These are phyloP conservation scores for Napeogenes inachia DNA, from an alignment of 2,888 invertebrate genomes.

Conservation along the genomic window DNA sequence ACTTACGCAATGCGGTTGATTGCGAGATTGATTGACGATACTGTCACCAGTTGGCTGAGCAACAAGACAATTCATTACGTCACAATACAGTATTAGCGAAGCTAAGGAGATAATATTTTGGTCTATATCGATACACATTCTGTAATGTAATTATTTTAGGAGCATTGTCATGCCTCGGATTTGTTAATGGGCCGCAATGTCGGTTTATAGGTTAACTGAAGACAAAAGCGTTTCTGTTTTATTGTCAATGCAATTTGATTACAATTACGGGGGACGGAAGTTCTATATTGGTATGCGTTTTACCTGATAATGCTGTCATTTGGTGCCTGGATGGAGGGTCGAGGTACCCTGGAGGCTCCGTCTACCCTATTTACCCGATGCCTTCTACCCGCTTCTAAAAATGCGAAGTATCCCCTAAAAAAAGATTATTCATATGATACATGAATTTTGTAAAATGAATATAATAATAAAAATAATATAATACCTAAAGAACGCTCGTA, in stretches of 20 bases:
- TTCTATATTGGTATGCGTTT: slow-evolving; percentile 23
- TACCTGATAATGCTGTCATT: slow-evolving; percentile 85
- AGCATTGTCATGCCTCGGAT: slow-evolving; percentile 22
- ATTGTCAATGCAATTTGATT: slow-evolving; percentile 40
- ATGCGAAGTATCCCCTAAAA: slow-evolving; percentile 90
- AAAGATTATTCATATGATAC: not conserved
- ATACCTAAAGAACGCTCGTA: slow-evolving; percentile 89
- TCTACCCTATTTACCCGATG: slow-evolving; percentile 81
- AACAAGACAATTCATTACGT: slow-evolving; percentile 74
- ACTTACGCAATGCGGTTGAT: slow-evolving; percentile 96
- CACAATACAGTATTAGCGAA: slow-evolving; percentile 68
- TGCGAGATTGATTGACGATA: slow-evolving; percentile 94
- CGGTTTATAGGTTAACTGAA: slow-evolving; percentile 32
- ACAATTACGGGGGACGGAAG: slow-evolving; percentile 34
- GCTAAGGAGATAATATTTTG: slow-evolving; percentile 34
- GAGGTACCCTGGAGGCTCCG: slow-evolving; percentile 74
- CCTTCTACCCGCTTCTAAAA: slow-evolving; percentile 87
- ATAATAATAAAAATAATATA: not conserved
- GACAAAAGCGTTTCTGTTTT: slow-evolving; percentile 28
- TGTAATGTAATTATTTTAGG: slow-evolving; percentile 9
- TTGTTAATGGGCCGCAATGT: slow-evolving; percentile 22
- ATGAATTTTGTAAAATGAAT: too few relatives aligned
- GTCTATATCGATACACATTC: not conserved
- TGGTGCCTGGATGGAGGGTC: slow-evolving; percentile 80
- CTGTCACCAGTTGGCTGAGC: slow-evolving; percentile 94